A percentile compares a stretch with the other conserved stretches of the same genome.
phyloP scores from a whole-genome alignment of 2,113 vertebrate genomes.

The Heteronetta atricapilla region DNA sequence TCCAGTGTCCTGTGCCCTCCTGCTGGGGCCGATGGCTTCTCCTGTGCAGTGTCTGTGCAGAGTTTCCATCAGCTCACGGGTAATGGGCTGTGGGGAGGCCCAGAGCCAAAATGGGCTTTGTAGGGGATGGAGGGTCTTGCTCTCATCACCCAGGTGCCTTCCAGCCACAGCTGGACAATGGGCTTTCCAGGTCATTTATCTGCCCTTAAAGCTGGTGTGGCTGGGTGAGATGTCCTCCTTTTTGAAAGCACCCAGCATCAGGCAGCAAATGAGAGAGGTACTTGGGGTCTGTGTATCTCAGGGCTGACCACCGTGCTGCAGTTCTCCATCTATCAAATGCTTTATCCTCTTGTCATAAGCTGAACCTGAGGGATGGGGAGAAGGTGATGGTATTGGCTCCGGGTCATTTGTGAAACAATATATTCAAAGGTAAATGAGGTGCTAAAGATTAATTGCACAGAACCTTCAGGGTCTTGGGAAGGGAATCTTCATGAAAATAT shows the following conservation, averaged over 20 bases:
- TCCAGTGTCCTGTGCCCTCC: neutral
- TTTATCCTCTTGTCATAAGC: neutral
- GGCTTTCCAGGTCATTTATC: too few species aligned
- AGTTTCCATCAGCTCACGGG: neutral
- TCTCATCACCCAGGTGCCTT: neutral
- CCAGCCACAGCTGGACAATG: neutral
- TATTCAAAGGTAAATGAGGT: neutral
- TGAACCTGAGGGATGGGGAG: neutral
- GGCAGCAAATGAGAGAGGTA: accelerated
- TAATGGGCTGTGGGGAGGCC: neutral
- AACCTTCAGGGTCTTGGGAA: neutral
- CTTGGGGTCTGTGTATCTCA: neutral
- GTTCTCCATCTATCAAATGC: neutral
- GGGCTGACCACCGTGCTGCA: neutral
- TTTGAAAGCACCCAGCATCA: neutral
- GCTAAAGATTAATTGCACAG: neutral
- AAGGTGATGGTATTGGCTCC: too few species aligned
- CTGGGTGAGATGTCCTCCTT: neutral
- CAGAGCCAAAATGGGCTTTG: neutral
- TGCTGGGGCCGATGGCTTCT: neutral
- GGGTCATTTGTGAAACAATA: neutral
- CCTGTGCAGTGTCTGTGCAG: neutral
- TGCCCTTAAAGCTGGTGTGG: neutral
- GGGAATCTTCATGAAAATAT: neutral
- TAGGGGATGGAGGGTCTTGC: accelerated